Evolutionary conservation across 2,113 vertebrate species (phyloP).

Genomic region (Alaudala cheleensis): DNA sequence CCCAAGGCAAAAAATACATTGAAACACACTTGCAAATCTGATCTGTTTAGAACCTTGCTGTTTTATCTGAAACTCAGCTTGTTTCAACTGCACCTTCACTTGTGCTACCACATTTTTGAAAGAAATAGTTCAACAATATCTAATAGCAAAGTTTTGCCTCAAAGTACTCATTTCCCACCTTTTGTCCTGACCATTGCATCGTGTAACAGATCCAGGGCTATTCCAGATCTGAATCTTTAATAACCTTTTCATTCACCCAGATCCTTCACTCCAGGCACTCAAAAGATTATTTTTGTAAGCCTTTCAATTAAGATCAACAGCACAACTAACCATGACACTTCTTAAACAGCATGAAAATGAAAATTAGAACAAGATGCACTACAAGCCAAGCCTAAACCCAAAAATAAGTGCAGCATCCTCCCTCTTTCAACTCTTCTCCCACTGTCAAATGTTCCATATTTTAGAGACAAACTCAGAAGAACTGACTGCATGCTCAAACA

Average conservation of each 20-base stretch:
- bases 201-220: not conserved
- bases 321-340: not conserved
- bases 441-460: not conserved
- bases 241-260: not conserved
- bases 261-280: not conserved
- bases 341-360: not conserved
- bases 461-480: not conserved
- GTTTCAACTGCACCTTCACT: not conserved
- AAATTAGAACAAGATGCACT: not conserved
- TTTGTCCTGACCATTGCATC: not conserved
- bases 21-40: not conserved
- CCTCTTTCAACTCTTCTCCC: not conserved
- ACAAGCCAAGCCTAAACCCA: not conserved
- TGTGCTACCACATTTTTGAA: not conserved
- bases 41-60: not conserved
- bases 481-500: rapidly evolving
- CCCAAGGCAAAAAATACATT: not conserved
- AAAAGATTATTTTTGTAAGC: not conserved
- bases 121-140: not conserved
- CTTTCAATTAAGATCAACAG: not conserved
- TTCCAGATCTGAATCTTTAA: not conserved
- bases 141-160: not conserved
- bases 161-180: not conserved
- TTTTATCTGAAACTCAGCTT: not conserved
- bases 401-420: not conserved